phyloP scores from a whole-genome alignment of 2,888 invertebrate genomes.

The Ischnus inquisitorius region DNA sequence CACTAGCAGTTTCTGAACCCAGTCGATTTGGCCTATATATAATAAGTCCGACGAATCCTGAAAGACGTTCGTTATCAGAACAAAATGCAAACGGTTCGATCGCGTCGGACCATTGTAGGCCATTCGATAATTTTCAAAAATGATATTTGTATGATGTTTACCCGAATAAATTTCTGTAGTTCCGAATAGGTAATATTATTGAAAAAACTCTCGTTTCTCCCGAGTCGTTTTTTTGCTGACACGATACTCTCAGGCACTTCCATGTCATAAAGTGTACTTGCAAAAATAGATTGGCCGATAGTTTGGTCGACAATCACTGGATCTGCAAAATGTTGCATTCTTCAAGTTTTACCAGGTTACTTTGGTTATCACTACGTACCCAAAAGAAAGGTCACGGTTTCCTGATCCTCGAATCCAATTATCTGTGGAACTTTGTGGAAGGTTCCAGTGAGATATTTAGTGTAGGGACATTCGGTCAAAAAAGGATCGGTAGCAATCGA shows the following conservation, averaged over 20 bases:
- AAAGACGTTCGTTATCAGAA: background rate
- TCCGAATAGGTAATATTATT: no score
- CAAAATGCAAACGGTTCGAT: background rate
- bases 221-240: no score
- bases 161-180: background rate
- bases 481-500: slow-evolving; percentile 86
- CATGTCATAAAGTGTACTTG: background rate
- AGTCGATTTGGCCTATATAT: slow-evolving; percentile 36
- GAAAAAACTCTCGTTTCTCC: no score
- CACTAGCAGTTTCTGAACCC: slow-evolving; percentile 12
- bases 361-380: slow-evolving; percentile 78
- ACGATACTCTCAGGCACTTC: background rate
- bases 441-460: slow-evolving; percentile 84
- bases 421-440: slow-evolving; percentile 86
- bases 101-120: background rate
- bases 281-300: background rate
- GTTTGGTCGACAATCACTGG: background rate
- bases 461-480: slow-evolving; percentile 84
- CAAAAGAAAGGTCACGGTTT: slow-evolving; percentile 80
- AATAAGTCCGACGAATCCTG: slow-evolving; percentile 20
- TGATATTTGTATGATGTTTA: background rate
- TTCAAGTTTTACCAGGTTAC: background rate
- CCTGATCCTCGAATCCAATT: slow-evolving; percentile 86
- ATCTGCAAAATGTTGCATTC: background rate
- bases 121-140: no score